phyloP scores from a whole-genome alignment of 2,888 invertebrate species.

The Laspeyria flexula region DNA sequence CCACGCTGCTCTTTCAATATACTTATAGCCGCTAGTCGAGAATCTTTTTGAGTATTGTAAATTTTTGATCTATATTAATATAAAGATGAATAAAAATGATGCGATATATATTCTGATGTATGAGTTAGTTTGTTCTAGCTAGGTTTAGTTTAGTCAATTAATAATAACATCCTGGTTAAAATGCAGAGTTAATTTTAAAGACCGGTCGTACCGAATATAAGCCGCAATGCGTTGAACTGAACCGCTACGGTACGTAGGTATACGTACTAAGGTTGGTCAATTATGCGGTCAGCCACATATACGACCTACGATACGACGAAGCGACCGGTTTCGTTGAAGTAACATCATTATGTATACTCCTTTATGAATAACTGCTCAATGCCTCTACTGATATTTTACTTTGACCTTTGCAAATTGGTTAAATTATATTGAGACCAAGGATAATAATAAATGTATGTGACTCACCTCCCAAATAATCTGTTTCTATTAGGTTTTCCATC shows the following conservation, averaged over 20 bases:
- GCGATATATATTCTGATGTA: no score
- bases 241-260: conserved; percentile 12
- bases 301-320: conserved; percentile 1
- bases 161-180: background rate
- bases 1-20: no score
- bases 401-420: background rate
- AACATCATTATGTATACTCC: background rate
- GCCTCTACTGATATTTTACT: background rate
- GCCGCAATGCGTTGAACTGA: conserved; percentile 28
- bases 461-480: no score
- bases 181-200: conserved; percentile 11
- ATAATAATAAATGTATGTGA: no score
- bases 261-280: conserved; percentile 32
- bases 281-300: conserved; percentile 35
- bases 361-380: background rate
- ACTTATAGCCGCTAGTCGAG: no score
- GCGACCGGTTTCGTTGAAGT: background rate
- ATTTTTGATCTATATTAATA: no score
- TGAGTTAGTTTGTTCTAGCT: background rate
- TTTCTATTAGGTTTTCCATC: no score
- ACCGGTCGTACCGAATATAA: conserved; percentile 8
- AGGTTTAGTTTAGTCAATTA: background rate
- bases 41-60: no score
- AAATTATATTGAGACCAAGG: background rate
- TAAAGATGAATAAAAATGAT: no score